Conservation (phyloP, 2,113 vertebrate genomes). For the Seriola rivoliana region DNA sequence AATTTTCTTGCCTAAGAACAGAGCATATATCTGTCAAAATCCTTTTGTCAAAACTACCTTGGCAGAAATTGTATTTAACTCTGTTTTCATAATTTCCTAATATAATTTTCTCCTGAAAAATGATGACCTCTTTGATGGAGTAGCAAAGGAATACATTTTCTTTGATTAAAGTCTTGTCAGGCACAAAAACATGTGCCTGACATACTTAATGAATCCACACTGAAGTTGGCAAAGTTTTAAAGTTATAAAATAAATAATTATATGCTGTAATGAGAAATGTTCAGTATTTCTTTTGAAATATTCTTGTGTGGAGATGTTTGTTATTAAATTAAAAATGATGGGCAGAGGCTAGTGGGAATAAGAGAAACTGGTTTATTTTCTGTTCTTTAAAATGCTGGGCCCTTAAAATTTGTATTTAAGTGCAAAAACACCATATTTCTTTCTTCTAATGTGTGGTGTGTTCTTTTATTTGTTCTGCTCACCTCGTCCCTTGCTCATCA, state of each 20-base stretch:
- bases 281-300: constrained; percentile 14
- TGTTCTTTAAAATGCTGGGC: background rate
- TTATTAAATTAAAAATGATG: constrained; percentile 31
- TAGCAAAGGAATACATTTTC: background rate
- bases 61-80: background rate
- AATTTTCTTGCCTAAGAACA: background rate
- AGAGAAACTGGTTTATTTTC: constrained; percentile 34
- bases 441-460: background rate
- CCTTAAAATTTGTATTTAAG: background rate
- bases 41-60: background rate
- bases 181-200: constrained; percentile 4
- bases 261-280: background rate
- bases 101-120: constrained; percentile 23
- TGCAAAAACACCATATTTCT: background rate
- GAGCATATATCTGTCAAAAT: background rate
- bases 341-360: constrained; percentile 15
- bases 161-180: background rate
- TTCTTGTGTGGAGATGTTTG: constrained; percentile 14
- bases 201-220: constrained; percentile 18
- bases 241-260: constrained; percentile 20
- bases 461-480: background rate
- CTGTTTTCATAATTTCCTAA: background rate
- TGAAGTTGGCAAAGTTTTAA: constrained; percentile 8
- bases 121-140: constrained; percentile 3
- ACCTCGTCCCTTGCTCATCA: background rate